Evolutionary conservation across 2,888 invertebrate genomes (phyloP).

Genomic region (Andrena hattorfiana): DNA sequence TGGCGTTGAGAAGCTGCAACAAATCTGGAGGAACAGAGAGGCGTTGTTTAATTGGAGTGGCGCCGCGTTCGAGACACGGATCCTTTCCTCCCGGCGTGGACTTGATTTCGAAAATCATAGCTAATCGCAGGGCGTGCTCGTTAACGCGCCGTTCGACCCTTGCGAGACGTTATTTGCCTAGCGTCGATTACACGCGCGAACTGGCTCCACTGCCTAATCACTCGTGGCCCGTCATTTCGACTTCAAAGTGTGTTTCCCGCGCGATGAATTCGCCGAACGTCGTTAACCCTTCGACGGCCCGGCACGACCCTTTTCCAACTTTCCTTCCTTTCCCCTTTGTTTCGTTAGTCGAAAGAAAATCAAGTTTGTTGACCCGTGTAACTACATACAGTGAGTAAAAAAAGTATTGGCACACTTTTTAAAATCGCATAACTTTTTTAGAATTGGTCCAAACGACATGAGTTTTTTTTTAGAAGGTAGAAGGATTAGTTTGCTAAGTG

Average conservation of each 20-base stretch:
- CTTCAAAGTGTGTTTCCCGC: constrained; percentile 39
- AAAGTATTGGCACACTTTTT: no score
- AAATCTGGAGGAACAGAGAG: constrained; percentile 21
- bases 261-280: constrained; percentile 29
- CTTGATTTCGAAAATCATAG: constrained; percentile 45
- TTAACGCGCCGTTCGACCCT: constrained; percentile 39
- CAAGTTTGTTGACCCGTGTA: constrained; percentile 14
- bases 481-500: no score
- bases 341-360: constrained; percentile 1
- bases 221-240: constrained; percentile 15
- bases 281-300: constrained; percentile 24
- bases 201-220: constrained; percentile 37
- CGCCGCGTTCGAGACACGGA: constrained; percentile 39
- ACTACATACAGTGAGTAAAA: no score
- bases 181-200: constrained; percentile 41
- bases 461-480: no score
- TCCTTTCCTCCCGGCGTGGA: constrained; percentile 42
- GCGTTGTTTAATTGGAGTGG: constrained; percentile 27
- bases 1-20: constrained; percentile 1
- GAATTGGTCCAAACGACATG: no score
- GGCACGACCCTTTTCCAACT: constrained; percentile 6
- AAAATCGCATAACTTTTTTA: no score
- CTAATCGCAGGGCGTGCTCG: constrained; percentile 27
- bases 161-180: constrained; percentile 38
- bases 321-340: neutral